Percentiles rank a stretch among this genome's conserved stretches.
These are phyloP conservation scores for Rhopalosiphum maidis DNA, from an alignment of 1,140 invertebrate genomes.

Conservation along the genomic window DNA sequence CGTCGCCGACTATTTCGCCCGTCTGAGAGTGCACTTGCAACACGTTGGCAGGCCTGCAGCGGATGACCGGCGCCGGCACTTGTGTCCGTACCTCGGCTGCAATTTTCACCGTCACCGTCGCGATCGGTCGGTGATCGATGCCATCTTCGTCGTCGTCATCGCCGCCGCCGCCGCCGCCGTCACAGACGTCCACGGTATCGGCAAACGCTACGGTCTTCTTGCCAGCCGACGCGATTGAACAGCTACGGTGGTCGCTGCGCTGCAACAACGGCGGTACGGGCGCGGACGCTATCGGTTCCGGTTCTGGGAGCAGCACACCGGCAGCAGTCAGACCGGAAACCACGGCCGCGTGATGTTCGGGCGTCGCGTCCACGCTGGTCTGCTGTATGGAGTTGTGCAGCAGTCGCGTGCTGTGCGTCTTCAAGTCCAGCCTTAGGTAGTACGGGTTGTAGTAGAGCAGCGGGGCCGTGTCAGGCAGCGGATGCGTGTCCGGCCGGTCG, in stretches of 20 bases:
- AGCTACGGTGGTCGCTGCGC: background rate
- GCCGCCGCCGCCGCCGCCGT: background rate
- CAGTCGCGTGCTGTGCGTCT: slow-evolving; percentile 45
- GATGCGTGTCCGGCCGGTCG: slow-evolving; percentile 32
- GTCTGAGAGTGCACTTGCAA: slow-evolving; percentile 48
- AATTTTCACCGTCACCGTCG: too few relatives aligned
- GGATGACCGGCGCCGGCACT: background rate
- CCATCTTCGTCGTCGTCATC: background rate
- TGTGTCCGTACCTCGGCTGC: background rate
- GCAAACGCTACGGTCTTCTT: slow-evolving; percentile 51
- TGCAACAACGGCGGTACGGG: too few relatives aligned
- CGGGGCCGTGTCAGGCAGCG: background rate
- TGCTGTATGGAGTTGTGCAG: slow-evolving; percentile 54
- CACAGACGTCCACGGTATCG: slow-evolving; percentile 34
- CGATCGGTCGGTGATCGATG: background rate
- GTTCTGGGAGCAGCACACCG: background rate
- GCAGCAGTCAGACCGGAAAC: background rate
- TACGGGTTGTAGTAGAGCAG: slow-evolving; percentile 29
- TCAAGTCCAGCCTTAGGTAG: slow-evolving; percentile 43
- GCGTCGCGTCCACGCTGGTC: slow-evolving; percentile 50
- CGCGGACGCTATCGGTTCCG: background rate
- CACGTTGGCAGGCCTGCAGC: background rate
- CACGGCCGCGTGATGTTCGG: slow-evolving; percentile 21
- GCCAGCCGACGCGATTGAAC: background rate
- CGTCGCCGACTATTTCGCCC: slow-evolving; percentile 47